A percentile compares a stretch with the other conserved stretches of the same genome.
phyloP scores from a whole-genome alignment of 2,888 invertebrate species.

The Zhuqinia jingwanae region DNA sequence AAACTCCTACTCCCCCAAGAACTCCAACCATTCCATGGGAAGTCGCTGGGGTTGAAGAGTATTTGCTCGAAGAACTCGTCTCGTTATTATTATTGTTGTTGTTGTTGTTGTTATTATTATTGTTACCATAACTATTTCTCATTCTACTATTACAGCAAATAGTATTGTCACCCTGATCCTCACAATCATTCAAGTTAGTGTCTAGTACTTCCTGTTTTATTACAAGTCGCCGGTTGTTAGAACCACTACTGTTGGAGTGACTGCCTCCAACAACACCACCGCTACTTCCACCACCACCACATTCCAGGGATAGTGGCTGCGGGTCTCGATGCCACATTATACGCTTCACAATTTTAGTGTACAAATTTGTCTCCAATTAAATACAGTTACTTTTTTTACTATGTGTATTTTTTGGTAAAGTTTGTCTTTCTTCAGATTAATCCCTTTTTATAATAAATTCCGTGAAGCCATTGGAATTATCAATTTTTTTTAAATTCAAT shows the following conservation, averaged over 20 bases:
- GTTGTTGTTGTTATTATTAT: conserved; percentile 31
- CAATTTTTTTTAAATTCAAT: neutral
- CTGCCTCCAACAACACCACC: conserved; percentile 38
- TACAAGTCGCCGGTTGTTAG: conserved; percentile 39
- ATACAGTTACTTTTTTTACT: neutral
- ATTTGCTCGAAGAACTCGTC: conserved; percentile 1
- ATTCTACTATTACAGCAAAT: neutral
- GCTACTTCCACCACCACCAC: conserved; percentile 42
- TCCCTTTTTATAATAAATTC: too few relatives aligned
- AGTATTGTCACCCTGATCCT: conserved; percentile 24
- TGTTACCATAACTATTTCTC: conserved; percentile 43
- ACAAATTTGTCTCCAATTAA: too few relatives aligned
- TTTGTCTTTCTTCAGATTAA: too few relatives aligned
- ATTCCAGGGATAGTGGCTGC: conserved; percentile 52
- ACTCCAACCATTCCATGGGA: conserved; percentile 33
- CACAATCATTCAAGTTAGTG: conserved; percentile 40
- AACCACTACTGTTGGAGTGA: conserved; percentile 4
- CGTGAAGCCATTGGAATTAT: conserved; percentile 54
- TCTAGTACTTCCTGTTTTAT: conserved; percentile 61
- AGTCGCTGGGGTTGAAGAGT: conserved; percentile 10
- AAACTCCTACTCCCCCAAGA: conserved; percentile 23
- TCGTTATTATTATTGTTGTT: neutral
- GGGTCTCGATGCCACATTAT: conserved; percentile 66
- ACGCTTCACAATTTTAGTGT: neutral
- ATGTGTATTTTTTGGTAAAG: neutral